Conservation (phyloP, 2,888 invertebrate species). For the Nemapogon koenigi region DNA sequence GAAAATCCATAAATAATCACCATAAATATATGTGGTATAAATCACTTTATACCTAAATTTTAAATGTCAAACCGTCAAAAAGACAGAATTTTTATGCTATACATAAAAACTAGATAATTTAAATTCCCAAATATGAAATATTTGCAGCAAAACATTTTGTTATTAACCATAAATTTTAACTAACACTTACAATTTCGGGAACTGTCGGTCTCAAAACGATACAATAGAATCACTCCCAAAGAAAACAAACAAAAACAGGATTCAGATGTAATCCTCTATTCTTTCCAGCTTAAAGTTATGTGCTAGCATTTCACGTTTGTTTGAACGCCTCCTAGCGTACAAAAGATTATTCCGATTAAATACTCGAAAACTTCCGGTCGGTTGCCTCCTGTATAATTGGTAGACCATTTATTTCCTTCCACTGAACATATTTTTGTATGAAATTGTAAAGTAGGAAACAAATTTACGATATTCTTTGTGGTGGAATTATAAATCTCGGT, state of each 20-base stretch:
- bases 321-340: slow-evolving; percentile 41
- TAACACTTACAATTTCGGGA: not conserved
- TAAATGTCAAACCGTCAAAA: no score
- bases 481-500: slow-evolving; percentile 47
- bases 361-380: slow-evolving; percentile 56
- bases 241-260: slow-evolving; percentile 64
- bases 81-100: no score
- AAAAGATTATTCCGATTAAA: slow-evolving; percentile 43
- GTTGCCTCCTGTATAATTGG: slow-evolving; percentile 48
- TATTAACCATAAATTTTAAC: no score
- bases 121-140: no score
- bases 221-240: slow-evolving; percentile 48
- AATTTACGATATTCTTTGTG: slow-evolving; percentile 48
- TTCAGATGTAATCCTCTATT: slow-evolving; percentile 56
- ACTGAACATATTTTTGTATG: slow-evolving; percentile 28
- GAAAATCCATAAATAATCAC: no score
- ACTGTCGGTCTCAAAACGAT: slow-evolving; percentile 17
- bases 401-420: slow-evolving; percentile 52
- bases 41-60: no score
- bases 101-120: no score
- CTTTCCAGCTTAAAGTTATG: slow-evolving; percentile 41
- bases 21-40: no score
- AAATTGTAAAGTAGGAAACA: slow-evolving; percentile 41
- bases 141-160: no score
- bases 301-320: slow-evolving; percentile 49